phyloP scores from a whole-genome alignment of 2,888 invertebrate genomes.

The Tortricodes alternella region DNA sequence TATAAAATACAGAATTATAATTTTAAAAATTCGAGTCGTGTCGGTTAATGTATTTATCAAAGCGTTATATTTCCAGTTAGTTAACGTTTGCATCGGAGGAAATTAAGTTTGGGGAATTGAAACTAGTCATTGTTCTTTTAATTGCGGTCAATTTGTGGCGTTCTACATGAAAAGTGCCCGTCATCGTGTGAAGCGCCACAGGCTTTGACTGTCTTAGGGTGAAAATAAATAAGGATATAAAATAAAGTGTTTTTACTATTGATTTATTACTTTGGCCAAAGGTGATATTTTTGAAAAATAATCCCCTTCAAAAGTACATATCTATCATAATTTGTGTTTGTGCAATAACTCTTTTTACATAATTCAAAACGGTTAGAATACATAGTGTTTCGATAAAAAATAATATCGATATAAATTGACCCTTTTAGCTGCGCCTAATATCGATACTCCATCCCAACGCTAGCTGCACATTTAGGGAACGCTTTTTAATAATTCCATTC shows the following conservation, averaged over 20 bases:
- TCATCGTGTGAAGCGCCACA: constrained; percentile 69
- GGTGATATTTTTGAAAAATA: no score
- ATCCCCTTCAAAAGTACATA: no score
- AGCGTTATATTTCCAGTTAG: constrained; percentile 67
- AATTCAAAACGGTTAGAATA: no score
- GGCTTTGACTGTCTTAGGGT: constrained; percentile 30
- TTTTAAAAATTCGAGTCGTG: constrained; percentile 9
- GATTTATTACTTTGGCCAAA: no score
- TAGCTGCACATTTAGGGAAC: constrained; percentile 49
- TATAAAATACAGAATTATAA: background rate
- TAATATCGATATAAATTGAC: background rate
- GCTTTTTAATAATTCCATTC: constrained; percentile 69
- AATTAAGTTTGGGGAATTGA: constrained; percentile 81
- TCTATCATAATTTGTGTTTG: no score
- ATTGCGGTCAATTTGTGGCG: constrained; percentile 79
- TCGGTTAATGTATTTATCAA: constrained; percentile 56
- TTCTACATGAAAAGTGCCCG: constrained; percentile 77
- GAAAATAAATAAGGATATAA: constrained; percentile 4
- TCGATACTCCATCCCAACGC: constrained; percentile 48
- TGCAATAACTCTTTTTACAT: no score
- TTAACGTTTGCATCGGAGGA: constrained; percentile 72
- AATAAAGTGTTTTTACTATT: background rate
- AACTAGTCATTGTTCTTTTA: constrained; percentile 81
- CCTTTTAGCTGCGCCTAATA: background rate
- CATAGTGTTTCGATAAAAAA: background rate